Percentiles rank a stretch among this genome's conserved stretches.
Conservation (phyloP, 2,113 vertebrate species). For the Scytalopus superciliaris region DNA sequence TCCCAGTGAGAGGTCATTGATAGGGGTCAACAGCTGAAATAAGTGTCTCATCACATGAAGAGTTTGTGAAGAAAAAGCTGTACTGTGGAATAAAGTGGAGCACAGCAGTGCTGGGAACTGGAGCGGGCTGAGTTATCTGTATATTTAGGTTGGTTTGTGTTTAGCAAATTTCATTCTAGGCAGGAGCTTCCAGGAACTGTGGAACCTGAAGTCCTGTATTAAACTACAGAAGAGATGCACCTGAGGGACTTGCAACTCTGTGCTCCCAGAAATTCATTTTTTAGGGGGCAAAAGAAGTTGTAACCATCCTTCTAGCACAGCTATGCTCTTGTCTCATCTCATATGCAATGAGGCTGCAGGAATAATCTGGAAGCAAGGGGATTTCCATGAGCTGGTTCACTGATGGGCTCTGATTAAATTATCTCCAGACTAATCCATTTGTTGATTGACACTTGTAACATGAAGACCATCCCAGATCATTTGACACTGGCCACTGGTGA, state of each 20-base stretch:
- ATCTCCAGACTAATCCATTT: background rate
- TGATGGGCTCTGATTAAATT: slow-evolving; percentile 1
- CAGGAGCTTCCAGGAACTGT: background rate
- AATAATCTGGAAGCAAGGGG: background rate
- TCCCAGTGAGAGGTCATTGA: slow-evolving; percentile 63
- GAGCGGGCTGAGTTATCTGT: background rate
- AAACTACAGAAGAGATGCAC: background rate
- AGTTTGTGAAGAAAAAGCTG: slow-evolving; percentile 25
- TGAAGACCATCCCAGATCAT: background rate
- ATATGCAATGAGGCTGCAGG: background rate
- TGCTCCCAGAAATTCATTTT: background rate
- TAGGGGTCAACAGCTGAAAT: slow-evolving; percentile 66
- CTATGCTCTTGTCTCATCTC: background rate
- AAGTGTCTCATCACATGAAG: slow-evolving; percentile 55
- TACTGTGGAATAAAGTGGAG: slow-evolving; percentile 36
- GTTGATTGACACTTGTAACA: slow-evolving; percentile 13
- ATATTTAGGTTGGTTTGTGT: background rate
- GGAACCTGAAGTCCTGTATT: background rate
- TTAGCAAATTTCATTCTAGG: background rate
- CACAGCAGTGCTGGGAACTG: background rate
- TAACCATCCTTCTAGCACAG: background rate
- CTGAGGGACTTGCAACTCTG: background rate
- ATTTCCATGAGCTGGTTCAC: background rate
- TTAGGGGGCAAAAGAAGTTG: background rate
- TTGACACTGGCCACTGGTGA: background rate